These are phyloP conservation scores for Microplitis deprimator DNA, from an alignment of 2,888 invertebrate species.

Conservation along the genomic window DNA sequence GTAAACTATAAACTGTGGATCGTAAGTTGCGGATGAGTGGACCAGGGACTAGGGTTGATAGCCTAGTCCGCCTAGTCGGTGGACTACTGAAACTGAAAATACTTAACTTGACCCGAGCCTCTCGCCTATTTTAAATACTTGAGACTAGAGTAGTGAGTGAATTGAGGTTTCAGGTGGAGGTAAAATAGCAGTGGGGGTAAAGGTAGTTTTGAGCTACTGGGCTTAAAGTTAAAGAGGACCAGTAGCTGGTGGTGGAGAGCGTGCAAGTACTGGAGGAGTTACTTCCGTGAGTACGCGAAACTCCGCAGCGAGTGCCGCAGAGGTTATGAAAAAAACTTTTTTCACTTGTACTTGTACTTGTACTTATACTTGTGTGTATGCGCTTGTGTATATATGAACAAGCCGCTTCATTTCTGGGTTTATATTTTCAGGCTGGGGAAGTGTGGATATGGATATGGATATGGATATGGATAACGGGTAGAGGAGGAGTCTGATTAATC, in stretches of 20 bases:
- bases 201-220: not conserved
- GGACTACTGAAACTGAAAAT: not conserved
- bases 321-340: conserved; percentile 41
- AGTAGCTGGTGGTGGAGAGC: not conserved
- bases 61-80: not conserved
- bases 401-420: not conserved
- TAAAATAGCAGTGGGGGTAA: not conserved
- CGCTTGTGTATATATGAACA: not conserved
- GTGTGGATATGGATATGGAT: not conserved
- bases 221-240: not conserved
- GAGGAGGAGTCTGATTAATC: conserved; percentile 2
- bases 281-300: conserved; percentile 42
- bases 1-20: too few species aligned
- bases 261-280: conserved; percentile 8
- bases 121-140: too few species aligned
- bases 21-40: not conserved
- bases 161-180: not conserved
- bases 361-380: not conserved
- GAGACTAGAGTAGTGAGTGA: not conserved
- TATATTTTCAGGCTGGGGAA: too few species aligned
- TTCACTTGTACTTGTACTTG: conserved; percentile 8
- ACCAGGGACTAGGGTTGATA: not conserved
- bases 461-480: conserved; percentile 4
- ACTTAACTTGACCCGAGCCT: not conserved
- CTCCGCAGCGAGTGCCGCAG: conserved; percentile 45